phyloP scores from a whole-genome alignment of 2,888 invertebrate genomes.

The Athalia circularis region DNA sequence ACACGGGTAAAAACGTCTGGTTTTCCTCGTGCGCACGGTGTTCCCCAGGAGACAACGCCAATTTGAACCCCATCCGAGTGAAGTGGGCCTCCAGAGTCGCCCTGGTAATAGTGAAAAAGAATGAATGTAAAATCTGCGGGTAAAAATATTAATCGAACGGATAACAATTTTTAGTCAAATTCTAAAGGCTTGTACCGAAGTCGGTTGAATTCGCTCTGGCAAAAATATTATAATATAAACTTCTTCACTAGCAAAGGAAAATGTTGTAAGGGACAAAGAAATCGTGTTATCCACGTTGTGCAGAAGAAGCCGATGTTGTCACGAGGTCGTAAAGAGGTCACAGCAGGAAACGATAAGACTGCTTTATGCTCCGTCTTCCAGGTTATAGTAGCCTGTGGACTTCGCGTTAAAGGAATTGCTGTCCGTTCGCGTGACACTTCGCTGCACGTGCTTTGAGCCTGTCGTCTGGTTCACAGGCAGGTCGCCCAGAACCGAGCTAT shows the following conservation, averaged over 20 bases:
- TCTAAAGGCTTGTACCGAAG: too few species aligned
- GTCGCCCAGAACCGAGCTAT: not conserved
- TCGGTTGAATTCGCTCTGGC: too few species aligned
- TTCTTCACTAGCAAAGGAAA: not conserved
- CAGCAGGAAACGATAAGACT: constrained; percentile 29
- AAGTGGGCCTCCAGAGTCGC: constrained; percentile 52
- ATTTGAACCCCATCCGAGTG: constrained; percentile 50
- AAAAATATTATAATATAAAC: too few species aligned
- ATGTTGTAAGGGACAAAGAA: not conserved
- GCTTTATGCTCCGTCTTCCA: constrained; percentile 27
- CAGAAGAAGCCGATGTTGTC: constrained; percentile 8
- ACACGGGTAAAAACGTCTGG: constrained; percentile 65
- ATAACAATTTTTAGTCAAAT: too few species aligned
- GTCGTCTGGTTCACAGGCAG: not conserved
- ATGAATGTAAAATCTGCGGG: not conserved
- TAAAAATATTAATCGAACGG: not conserved
- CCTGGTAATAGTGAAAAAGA: constrained; percentile 12
- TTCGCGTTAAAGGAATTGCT: constrained; percentile 36
- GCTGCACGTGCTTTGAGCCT: constrained; percentile 26
- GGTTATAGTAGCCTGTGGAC: constrained; percentile 27
- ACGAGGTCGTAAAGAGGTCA: constrained; percentile 29
- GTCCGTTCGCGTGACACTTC: constrained; percentile 35
- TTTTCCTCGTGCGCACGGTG: constrained; percentile 61
- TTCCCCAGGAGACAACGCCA: constrained; percentile 66
- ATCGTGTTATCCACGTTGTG: not conserved